Evolutionary conservation across 2,797 vertebrate species (phyloP), one percentile per base, ranked within the genome.

Genomic region (Bradypodion pumilum): DNA sequence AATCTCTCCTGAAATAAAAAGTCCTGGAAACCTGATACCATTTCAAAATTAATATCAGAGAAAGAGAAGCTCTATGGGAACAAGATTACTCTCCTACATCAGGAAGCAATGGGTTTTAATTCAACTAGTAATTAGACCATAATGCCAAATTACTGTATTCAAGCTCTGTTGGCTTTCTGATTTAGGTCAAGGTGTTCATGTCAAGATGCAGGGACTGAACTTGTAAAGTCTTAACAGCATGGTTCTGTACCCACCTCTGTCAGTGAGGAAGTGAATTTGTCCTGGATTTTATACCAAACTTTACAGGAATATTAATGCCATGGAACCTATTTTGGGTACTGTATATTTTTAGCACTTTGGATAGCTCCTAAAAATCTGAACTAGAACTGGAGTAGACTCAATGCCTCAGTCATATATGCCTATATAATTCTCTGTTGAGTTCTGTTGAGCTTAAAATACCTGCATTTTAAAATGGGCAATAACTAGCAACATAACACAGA

Each of bases 11-110:
- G 59, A 87, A 76, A 25, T 68, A 82, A 69, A 80, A 69, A 80
- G 88, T 52, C 27, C 29, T 89, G 46, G 66, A 87, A 92, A 82
- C 44, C 37, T 78, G 74, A 69, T 90, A 83, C 85, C 80, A 79
- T 74, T 88, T 91, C 78, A 86, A 85, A 89, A 89, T 66, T 74
- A 88, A 86, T 87, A 79, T 83, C 75, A 40, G 65, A 21, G 89
- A 87, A 85, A 89, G 35, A 82, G 73, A 86, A 63, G 29, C 7
- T 89, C 88, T 86, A 74, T 3, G 0, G 66, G 82, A 85, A 73
- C 78, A 1, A 27, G 80, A 76, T 63, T 90, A 87, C 29, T 7
- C n/a, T 32, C 49, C 10, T n/a, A 37, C 23, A 13, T 7, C 29
- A 32, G 19, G 35, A 74, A 59, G 37, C 63, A 74, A 66, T 42